These are phyloP conservation scores for Pangasius krempfi DNA, from an alignment of 2,797 vertebrate genomes.

Conservation along the genomic window DNA sequence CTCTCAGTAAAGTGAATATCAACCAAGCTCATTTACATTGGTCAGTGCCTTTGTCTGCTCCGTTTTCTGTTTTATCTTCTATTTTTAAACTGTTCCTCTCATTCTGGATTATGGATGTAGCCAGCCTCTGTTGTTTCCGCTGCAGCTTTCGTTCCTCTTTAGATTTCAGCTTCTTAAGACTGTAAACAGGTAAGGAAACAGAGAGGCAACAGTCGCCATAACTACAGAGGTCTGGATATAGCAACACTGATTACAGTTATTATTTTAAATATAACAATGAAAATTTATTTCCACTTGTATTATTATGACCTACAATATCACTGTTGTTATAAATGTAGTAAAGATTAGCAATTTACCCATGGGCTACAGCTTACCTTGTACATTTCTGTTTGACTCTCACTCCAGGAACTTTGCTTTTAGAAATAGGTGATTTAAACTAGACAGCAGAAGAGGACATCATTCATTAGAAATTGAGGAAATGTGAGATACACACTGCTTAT, in stretches of 20 bases:
- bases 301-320: background rate
- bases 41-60: conserved; percentile 64
- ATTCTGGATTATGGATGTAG: conserved; percentile 56
- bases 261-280: background rate
- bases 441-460: conserved; percentile 54
- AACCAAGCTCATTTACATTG: background rate
- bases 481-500: background rate
- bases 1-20: background rate
- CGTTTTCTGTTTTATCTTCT: conserved; percentile 30
- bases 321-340: background rate
- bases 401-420: conserved; percentile 72
- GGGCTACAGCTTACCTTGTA: conserved; percentile 80
- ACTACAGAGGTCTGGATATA: background rate
- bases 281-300: background rate
- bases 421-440: conserved; percentile 86
- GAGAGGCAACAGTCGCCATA: background rate
- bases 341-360: no score
- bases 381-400: conserved; percentile 84
- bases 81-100: conserved; percentile 40
- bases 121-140: conserved; percentile 73
- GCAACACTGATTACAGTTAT: background rate
- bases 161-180: conserved; percentile 82
- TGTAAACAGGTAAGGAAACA: conserved; percentile 57
- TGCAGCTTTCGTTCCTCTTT: conserved; percentile 79
- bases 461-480: background rate